Base-by-base conservation (phyloP, 2,113 vertebrate genomes). In the Macquaria australasica region DNA sequence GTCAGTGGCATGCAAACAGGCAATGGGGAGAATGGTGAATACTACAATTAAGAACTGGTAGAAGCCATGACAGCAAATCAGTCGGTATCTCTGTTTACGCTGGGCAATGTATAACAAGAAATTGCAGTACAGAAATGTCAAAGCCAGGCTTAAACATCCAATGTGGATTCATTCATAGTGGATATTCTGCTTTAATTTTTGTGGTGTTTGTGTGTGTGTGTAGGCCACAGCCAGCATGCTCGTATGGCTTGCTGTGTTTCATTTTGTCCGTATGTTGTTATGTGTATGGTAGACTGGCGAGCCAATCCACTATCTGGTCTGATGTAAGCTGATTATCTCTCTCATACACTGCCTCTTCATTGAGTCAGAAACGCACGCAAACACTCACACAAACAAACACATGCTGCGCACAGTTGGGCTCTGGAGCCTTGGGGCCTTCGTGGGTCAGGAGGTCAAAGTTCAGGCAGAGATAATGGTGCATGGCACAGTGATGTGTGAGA, bases 241-340 rank as follows among this genome's bases (percentile, higher is more conserved):
- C 81, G 68, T 71, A 63, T 83, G 53, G 58, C 34, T 16, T 39
- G 25, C 51, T 85, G 51, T 58, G 45, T 86, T 87, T 69, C 45
- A 69, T 73, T 76, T 60, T 41, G 64, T 82, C 70, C 34, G 37
- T 86, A 73, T 90, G 87, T 79, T 83, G 64, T 74, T 79, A 21
- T 88, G 86, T 86, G 70, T 72, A 28, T 66, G 76, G 25, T 69
- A 59, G 70, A 68, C 73, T 78, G 55, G 66, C 59, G 73, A 81
- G 81, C 83, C 75, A 88, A 87, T 90, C 73, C 80, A 71, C 72
- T 72, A 56, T 83, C 67, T 84, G 76, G 37, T 80, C 69, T 84
- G 76, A 86, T 87, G 63, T 89, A 90, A 93, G 89, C 91, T 87
- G 89, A 86, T 92, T 88, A 91, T 89, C 79, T 82, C 73, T 74